Conservation (phyloP, 2,797 vertebrate genomes). For the Masticophis lateralis region DNA sequence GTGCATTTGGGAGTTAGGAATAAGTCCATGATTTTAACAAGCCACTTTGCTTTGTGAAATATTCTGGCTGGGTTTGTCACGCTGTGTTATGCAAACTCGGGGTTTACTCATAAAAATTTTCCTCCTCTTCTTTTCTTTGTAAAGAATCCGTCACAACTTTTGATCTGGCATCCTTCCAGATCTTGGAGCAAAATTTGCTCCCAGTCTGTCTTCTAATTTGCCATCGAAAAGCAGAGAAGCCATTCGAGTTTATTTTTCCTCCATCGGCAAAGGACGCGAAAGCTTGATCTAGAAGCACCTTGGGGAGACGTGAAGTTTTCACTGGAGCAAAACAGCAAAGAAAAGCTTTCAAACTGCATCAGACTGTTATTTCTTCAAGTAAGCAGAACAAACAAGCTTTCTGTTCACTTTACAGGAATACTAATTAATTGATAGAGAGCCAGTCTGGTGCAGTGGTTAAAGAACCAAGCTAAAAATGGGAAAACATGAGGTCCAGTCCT, state of each 20-base stretch:
- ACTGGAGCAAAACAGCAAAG: too few species aligned
- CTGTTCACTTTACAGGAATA: not conserved
- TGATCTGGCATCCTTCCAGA: slow-evolving; percentile 35
- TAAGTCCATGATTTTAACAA: not conserved
- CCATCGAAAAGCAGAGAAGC: not conserved
- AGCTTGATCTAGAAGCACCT: not conserved
- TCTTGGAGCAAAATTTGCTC: slow-evolving; percentile 42
- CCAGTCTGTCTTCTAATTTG: not conserved
- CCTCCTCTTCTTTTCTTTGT: slow-evolving; percentile 30
- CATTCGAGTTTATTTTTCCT: not conserved
- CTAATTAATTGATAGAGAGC: not conserved
- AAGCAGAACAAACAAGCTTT: not conserved
- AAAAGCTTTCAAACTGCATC: not conserved
- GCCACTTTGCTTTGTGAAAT: not conserved
- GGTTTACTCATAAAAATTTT: slow-evolving; percentile 37
- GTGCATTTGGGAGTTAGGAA: not conserved
- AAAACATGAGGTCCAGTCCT: not conserved
- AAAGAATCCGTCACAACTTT: slow-evolving; percentile 22
- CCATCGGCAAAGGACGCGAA: not conserved
- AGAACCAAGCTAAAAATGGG: not conserved
- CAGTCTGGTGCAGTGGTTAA: not conserved
- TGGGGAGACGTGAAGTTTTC: not conserved
- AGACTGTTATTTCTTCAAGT: not conserved
- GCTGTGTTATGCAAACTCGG: slow-evolving; percentile 21
- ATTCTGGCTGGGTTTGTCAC: slow-evolving; percentile 41